Percentiles rank a stretch among this genome's conserved stretches.
Conservation (phyloP, 2,797 vertebrate species). For the Gouania willdenowi region DNA sequence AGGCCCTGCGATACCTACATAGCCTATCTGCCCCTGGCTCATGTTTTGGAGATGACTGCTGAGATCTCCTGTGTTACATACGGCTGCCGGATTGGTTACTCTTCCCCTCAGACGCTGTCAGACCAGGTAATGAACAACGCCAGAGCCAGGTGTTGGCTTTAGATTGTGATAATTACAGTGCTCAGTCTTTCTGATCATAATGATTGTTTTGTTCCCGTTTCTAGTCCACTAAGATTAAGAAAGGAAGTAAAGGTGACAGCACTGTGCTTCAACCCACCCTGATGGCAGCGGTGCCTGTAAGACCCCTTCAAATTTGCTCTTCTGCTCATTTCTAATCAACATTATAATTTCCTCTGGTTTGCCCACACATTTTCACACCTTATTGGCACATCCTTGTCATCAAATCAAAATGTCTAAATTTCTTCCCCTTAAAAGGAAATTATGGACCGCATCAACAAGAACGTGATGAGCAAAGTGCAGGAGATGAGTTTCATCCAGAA, state of each 20-base stretch:
- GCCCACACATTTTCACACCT: background rate
- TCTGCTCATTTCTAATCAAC: background rate
- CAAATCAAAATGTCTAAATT: background rate
- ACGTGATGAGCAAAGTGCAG: slow-evolving; percentile 97
- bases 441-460: slow-evolving; percentile 98
- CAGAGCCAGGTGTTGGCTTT: background rate
- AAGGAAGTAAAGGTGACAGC: slow-evolving; percentile 93
- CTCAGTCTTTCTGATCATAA: background rate
- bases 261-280: slow-evolving; percentile 88
- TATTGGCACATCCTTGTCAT: background rate
- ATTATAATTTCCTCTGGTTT: background rate
- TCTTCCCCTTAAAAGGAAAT: slow-evolving; percentile 83
- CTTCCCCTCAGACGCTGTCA: slow-evolving; percentile 92
- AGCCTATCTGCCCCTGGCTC: slow-evolving; percentile 94
- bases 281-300: slow-evolving; percentile 96
- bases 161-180: background rate
- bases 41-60: slow-evolving; percentile 94
- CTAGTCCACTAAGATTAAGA: slow-evolving; percentile 97
- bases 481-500: slow-evolving; percentile 94
- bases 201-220: slow-evolving; percentile 12
- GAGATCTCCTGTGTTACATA: slow-evolving; percentile 96
- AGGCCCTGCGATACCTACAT: slow-evolving; percentile 95
- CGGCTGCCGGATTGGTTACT: slow-evolving; percentile 95
- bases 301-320: slow-evolving; percentile 4
- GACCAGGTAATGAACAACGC: slow-evolving; percentile 83